Evolutionary conservation across 2,888 invertebrate species (phyloP), one percentile per base, ranked within the genome.

Genomic region (Archaeoteleia sp.): DNA sequence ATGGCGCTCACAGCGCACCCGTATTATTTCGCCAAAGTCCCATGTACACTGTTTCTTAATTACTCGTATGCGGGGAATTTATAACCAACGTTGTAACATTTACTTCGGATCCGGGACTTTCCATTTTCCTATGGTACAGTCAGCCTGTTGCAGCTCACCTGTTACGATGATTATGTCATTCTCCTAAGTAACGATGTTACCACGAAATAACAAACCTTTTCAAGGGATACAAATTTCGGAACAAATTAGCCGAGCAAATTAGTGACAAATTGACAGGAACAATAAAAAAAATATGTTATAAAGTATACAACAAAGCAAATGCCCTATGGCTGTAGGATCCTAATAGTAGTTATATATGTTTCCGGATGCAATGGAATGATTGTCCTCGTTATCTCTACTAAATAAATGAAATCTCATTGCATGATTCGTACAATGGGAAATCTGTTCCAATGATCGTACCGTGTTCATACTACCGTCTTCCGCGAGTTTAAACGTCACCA

Each of bases 391-490:
- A n/a, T n/a, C n/a, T n/a, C n/a, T n/a, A n/a, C n/a, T n/a, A n/a
- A n/a, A n/a, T n/a, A n/a, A n/a, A n/a, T n/a, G n/a, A n/a, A n/a
- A n/a, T n/a, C n/a, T n/a, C 9, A 29, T n/a, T 8, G 9, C 29
- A 7, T 7, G 7, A 6, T 8, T n/a, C 14, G 37, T 2, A n/a
- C 14, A 9, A 12, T 27, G 30, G 42, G 27, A 49, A 42, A 42
- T 49, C 14, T 17, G 34, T 43, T 42, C 20, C 27, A 35, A 40
- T 34, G 53, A 40, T 40, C 46, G 45, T 40, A 9, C 45, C 25
- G 35, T 34, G 32, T 34, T 42, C 27, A 46, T 49, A 60, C 66
- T 54, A 60, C 66, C 48, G 55, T 51, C 61, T 67, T 67, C 61
- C 57, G 61, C 57, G 39, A 46, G 57, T 46, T 55, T 20, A 29